Conservation (phyloP, 2,888 invertebrate genomes). For the Blomia tropicalis region DNA sequence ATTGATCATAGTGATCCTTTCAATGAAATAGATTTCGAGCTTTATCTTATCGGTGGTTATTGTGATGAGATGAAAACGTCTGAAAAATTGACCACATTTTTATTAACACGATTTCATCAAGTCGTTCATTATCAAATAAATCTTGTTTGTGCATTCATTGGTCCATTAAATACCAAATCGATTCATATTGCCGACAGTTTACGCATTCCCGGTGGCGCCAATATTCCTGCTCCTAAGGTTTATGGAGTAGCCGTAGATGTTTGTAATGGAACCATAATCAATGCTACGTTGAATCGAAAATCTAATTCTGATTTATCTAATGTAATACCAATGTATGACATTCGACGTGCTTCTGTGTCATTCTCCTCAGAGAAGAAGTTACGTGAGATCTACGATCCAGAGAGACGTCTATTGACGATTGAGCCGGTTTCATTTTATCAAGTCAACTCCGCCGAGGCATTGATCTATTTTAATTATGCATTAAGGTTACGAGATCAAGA, state of each 20-base stretch:
- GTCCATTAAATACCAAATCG: not conserved
- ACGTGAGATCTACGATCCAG: not conserved
- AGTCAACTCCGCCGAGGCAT: not conserved
- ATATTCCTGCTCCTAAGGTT: not conserved
- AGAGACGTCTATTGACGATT: not conserved
- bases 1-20: no score
- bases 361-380: not conserved
- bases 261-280: not conserved
- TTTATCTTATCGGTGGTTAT: not conserved
- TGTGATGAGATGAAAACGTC: not conserved
- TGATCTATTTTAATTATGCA: not conserved
- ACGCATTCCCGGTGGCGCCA: not conserved
- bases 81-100: not conserved
- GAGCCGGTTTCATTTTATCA: not conserved
- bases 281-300: not conserved
- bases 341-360: not conserved
- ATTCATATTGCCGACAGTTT: not conserved
- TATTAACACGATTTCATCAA: not conserved
- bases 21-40: not conserved
- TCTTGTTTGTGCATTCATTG: conserved; percentile 1
- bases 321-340: not conserved
- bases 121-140: not conserved
- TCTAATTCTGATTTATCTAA: not conserved
- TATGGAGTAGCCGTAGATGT: not conserved
- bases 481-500: not conserved